A percentile compares a stretch with the other conserved stretches of the same genome.
Evolutionary conservation across 2,888 invertebrate species (phyloP).

Genomic region (Teleogryllus oceanicus): DNA sequence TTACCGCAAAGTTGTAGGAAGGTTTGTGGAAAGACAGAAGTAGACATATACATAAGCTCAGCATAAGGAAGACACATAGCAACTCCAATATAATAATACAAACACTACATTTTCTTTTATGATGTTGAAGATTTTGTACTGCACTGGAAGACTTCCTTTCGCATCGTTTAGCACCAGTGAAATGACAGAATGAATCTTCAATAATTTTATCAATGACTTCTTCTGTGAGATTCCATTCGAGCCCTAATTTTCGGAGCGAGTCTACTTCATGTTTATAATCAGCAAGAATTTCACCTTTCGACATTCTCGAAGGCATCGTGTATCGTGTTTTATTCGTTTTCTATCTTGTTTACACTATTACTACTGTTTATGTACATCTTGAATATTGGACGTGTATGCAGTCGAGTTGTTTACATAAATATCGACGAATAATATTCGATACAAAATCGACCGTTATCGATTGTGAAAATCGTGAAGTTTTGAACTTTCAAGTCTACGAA

Average conservation of each 20-base stretch:
- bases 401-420: too few species aligned
- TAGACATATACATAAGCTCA: constrained; percentile 48
- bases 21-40: constrained; percentile 58
- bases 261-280: constrained; percentile 56
- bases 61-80: constrained; percentile 36
- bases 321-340: too few species aligned
- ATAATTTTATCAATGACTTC: constrained; percentile 61
- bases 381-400: too few species aligned
- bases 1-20: constrained; percentile 62
- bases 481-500: too few species aligned
- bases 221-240: constrained; percentile 58
- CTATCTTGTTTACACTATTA: too few species aligned
- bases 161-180: constrained; percentile 38
- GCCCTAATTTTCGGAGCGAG: constrained; percentile 57
- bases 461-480: too few species aligned
- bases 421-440: too few species aligned
- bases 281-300: constrained; percentile 27
- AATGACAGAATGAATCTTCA: constrained; percentile 53
- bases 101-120: neutral
- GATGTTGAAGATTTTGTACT: neutral
- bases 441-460: too few species aligned
- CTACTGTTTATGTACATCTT: too few species aligned
- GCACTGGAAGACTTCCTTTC: constrained; percentile 41
- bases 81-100: constrained; percentile 21
- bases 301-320: constrained; percentile 29